These are phyloP conservation scores for Alviniconcha strummeri DNA, from an alignment of 2,888 invertebrate species.

Conservation along the genomic window DNA sequence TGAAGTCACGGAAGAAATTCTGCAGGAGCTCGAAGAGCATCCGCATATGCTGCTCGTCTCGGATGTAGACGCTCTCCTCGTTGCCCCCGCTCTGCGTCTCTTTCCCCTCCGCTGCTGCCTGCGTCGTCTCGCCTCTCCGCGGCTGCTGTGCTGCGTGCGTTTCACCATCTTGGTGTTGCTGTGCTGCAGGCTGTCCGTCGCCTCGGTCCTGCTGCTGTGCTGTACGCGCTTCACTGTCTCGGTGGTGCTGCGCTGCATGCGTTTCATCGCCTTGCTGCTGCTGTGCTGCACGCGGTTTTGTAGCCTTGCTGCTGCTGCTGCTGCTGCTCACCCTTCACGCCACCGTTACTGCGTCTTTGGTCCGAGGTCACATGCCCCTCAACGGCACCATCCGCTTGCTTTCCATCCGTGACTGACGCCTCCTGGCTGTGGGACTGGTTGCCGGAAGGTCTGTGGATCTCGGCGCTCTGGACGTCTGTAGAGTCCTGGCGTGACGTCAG, in stretches of 20 bases:
- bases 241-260: no score
- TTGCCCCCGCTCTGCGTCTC: not conserved
- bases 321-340: not conserved
- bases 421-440: not conserved
- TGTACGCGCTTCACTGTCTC: no score
- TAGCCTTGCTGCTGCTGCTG: not conserved
- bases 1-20: conserved; percentile 44
- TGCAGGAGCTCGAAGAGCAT: conserved; percentile 47
- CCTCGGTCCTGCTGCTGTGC: no score
- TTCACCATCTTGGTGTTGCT: no score
- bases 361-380: no score
- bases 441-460: not conserved
- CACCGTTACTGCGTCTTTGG: no score
- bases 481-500: not conserved
- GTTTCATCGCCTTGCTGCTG: no score
- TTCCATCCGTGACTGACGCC: conserved; percentile 22
- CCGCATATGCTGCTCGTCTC: conserved; percentile 32
- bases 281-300: no score
- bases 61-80: conserved; percentile 9
- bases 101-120: no score
- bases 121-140: no score
- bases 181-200: no score
- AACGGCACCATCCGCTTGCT: conserved; percentile 5
- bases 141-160: no score
- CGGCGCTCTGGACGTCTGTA: not conserved